Percentiles rank a stretch among this genome's conserved stretches.
Evolutionary conservation across 2,888 invertebrate genomes (phyloP).

Genomic region (Mythimna impura): DNA sequence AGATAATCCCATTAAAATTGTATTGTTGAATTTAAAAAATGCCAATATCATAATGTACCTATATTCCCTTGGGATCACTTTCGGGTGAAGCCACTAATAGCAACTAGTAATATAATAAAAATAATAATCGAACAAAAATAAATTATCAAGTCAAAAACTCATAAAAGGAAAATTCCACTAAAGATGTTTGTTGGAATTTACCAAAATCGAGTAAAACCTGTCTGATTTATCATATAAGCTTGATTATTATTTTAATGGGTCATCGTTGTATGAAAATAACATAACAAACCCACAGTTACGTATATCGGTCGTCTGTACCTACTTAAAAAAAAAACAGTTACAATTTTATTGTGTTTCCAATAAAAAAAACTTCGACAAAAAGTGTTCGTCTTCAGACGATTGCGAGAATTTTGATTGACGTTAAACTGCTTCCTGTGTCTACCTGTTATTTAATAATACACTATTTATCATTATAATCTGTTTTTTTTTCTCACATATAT

Average conservation of each 20-base stretch:
- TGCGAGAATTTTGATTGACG: constrained; percentile 23
- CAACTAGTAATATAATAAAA: no score
- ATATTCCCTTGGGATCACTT: no score
- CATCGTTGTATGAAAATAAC: background rate
- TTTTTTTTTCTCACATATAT: background rate
- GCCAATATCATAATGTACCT: no score
- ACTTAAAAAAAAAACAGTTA: constrained; percentile 32
- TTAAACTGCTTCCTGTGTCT: constrained; percentile 29
- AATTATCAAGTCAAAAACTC: background rate
- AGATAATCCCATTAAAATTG: no score
- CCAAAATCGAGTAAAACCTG: constrained; percentile 17
- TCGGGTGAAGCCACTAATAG: no score
- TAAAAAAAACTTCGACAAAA: constrained; percentile 37
- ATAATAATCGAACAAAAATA: background rate
- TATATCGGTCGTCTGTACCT: constrained; percentile 9
- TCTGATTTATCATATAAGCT: constrained; percentile 1
- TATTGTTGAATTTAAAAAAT: no score
- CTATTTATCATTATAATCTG: background rate
- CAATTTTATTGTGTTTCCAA: constrained; percentile 25
- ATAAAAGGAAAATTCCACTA: constrained; percentile 27
- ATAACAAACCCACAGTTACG: constrained; percentile 2
- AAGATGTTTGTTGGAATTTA: background rate
- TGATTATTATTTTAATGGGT: constrained; percentile 36
- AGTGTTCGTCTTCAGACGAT: constrained; percentile 11
- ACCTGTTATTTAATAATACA: constrained; percentile 27